These are phyloP conservation scores for Catharus bicknelli DNA, from an alignment of 2,113 vertebrate species.

Conservation along the genomic window DNA sequence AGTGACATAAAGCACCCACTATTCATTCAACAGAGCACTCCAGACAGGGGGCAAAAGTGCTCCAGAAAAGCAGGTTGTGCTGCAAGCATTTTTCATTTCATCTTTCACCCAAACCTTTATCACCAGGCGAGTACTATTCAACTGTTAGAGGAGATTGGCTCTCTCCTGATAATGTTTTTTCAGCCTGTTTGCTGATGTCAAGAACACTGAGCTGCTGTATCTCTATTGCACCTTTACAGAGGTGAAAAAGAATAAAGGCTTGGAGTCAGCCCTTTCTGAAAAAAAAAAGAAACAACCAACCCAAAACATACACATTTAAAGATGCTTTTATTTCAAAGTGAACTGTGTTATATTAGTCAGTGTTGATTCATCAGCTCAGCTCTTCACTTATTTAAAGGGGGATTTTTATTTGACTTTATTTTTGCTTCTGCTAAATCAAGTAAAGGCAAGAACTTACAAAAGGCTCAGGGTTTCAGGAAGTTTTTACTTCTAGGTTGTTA, in stretches of 20 bases:
- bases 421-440: not conserved
- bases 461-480: not conserved
- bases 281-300: too few relatives aligned
- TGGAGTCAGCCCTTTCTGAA: not conserved
- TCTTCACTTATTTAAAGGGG: not conserved
- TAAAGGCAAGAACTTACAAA: not conserved
- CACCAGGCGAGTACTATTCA: not conserved
- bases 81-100: constrained; percentile 51
- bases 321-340: not conserved
- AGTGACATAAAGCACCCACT: constrained; percentile 27
- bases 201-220: constrained; percentile 38
- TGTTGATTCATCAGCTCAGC: not conserved
- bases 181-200: constrained; percentile 40
- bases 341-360: not conserved
- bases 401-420: not conserved
- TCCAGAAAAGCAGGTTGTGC: constrained; percentile 48
- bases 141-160: not conserved
- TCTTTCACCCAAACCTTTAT: constrained; percentile 62
- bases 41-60: constrained; percentile 14
- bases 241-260: constrained; percentile 16
- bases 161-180: constrained; percentile 29
- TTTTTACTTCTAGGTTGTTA: not conserved
- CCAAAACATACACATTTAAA: not conserved
- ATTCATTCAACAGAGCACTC: not conserved
- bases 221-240: constrained; percentile 39